phyloP scores from a whole-genome alignment of 2,888 invertebrate species.

The Eretmocerus hayati region DNA sequence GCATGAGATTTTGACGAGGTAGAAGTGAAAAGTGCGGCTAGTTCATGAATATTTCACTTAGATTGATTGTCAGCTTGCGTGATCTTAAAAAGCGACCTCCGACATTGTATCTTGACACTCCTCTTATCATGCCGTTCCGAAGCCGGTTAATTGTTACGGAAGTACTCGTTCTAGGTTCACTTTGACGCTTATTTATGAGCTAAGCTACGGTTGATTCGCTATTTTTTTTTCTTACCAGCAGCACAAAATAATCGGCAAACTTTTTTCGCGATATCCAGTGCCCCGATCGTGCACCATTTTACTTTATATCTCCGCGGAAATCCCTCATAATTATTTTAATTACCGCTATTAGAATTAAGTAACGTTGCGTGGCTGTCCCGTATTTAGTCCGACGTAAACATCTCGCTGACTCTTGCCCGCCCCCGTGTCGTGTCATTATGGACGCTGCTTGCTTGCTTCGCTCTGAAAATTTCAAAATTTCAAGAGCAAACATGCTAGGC shows the following conservation, averaged over 20 bases:
- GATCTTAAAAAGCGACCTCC: no score
- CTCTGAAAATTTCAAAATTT: background rate
- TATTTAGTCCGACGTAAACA: no score
- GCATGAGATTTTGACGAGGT: no score
- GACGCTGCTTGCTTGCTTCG: background rate
- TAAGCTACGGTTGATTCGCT: no score
- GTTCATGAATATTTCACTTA: no score
- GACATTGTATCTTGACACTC: background rate
- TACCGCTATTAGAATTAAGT: constrained; percentile 15
- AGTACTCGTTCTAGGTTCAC: no score
- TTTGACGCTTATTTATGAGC: background rate
- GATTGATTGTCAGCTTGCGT: no score
- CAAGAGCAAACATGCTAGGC: background rate
- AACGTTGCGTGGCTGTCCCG: constrained; percentile 8
- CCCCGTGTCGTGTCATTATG: background rate
- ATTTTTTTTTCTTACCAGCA: no score
- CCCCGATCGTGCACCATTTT: no score
- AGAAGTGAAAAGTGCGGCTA: no score
- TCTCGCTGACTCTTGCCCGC: constrained; percentile 1
- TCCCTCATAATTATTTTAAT: constrained; percentile 15
- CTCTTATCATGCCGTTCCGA: background rate
- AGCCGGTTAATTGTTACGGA: no score
- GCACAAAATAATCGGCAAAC: background rate
- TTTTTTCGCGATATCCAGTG: no score
- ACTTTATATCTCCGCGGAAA: background rate